Evolutionary conservation across 2,797 vertebrate species (phyloP).

Genomic region (Leucoraja ocellata): DNA sequence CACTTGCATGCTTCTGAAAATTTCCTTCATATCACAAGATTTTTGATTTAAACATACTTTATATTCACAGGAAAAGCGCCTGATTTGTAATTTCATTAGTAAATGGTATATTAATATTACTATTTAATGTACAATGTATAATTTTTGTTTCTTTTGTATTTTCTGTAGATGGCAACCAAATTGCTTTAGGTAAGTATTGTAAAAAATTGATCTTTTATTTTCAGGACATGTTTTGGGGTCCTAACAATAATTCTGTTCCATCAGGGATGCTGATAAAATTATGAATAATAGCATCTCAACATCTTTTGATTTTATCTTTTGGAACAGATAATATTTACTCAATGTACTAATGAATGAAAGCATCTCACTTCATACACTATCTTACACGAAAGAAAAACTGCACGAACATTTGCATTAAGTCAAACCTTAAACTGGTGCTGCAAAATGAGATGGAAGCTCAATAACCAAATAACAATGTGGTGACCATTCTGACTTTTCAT

Average conservation of each 20-base stretch:
- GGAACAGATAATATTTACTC: background rate
- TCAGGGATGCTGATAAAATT: background rate
- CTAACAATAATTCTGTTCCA: background rate
- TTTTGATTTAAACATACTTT: background rate
- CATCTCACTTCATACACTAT: background rate
- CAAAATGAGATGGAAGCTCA: background rate
- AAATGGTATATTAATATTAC: background rate
- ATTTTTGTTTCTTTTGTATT: background rate
- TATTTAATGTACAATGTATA: background rate
- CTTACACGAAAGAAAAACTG: background rate
- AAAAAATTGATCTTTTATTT: background rate
- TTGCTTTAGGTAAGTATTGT: conserved; percentile 27
- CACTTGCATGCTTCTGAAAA: background rate
- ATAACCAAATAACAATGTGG: background rate
- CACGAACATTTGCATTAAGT: background rate
- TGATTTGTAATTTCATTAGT: background rate
- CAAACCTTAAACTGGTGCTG: background rate
- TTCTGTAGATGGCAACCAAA: background rate
- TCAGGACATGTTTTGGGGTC: background rate
- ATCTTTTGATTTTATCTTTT: background rate
- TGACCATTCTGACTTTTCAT: background rate
- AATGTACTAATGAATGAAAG: background rate
- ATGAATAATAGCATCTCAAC: background rate
- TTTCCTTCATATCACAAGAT: background rate
- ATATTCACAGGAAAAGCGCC: too few relatives aligned